phyloP scores from a whole-genome alignment of 2,797 vertebrate genomes.

The Takifugu ocellatus region DNA sequence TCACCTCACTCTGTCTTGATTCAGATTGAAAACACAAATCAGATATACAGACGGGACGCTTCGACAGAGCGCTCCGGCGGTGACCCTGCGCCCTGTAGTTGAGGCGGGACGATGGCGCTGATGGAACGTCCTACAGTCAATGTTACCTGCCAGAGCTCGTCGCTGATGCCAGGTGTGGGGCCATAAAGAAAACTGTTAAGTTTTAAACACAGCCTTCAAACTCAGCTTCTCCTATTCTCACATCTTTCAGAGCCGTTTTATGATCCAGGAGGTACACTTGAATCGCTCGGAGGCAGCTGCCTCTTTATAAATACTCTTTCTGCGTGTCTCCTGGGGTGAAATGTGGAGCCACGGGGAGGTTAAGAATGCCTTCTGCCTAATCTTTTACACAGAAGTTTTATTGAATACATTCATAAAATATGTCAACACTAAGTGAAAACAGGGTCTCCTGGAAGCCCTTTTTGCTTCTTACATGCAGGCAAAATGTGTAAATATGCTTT shows the following conservation, averaged over 20 bases:
- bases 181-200: conserved; percentile 42
- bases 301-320: conserved; percentile 21
- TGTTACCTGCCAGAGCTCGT: conserved; percentile 30
- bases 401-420: background rate
- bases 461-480: too few species aligned
- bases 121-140: conserved; percentile 27
- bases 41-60: conserved; percentile 4
- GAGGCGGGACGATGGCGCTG: too few species aligned
- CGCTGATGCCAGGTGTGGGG: conserved; percentile 51
- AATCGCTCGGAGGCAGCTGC: conserved; percentile 37
- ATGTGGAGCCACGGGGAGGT: conserved; percentile 1
- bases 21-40: conserved; percentile 3
- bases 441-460: too few species aligned
- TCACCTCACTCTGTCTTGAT: background rate
- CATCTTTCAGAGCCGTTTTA: conserved; percentile 52
- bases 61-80: too few species aligned
- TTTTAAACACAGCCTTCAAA: conserved; percentile 52
- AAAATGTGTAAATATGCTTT: too few species aligned
- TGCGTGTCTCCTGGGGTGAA: conserved; percentile 13
- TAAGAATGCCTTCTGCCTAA: conserved; percentile 17
- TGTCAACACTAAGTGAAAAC: background rate
- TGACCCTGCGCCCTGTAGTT: too few species aligned
- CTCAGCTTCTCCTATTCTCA: conserved; percentile 24
- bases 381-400: conserved; percentile 8
- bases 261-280: conserved; percentile 30